Percentiles rank a stretch among this genome's conserved stretches.
These are phyloP conservation scores for Cataglyphis albicans DNA, from an alignment of 2,888 invertebrate genomes.

Conservation along the genomic window DNA sequence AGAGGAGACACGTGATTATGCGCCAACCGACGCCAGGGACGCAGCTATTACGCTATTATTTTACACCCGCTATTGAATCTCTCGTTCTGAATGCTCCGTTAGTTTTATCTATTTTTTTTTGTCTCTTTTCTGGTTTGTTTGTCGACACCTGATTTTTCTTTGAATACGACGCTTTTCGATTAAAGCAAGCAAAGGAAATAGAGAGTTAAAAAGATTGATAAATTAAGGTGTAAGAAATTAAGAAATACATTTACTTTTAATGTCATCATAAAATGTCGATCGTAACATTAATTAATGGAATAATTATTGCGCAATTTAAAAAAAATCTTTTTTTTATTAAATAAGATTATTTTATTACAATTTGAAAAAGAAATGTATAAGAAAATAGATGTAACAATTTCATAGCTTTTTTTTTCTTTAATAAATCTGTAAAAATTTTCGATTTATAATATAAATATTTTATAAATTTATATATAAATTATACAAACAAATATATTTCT, in stretches of 20 bases:
- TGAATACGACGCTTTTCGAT: neutral
- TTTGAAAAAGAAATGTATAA: neutral
- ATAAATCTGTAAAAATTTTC: neutral
- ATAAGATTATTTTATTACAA: neutral
- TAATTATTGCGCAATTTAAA: neutral
- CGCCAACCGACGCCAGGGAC: constrained; percentile 72
- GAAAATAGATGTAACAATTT: neutral
- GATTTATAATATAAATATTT: neutral
- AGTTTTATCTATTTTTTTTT: constrained; percentile 15
- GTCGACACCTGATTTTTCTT: constrained; percentile 17
- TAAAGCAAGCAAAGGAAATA: constrained; percentile 16
- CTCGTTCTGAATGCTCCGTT: constrained; percentile 43
- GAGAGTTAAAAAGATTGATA: no score
- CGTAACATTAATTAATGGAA: neutral
- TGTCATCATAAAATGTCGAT: no score
- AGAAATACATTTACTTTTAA: neutral
- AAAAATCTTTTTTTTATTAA: neutral
- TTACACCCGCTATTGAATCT: constrained; percentile 53
- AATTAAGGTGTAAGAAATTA: neutral
- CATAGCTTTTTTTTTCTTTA: neutral
- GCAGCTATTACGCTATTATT: constrained; percentile 59
- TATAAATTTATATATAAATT: neutral
- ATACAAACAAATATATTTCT: neutral
- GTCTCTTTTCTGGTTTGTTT: neutral
- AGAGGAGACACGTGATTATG: constrained; percentile 70